A percentile compares a stretch with the other conserved stretches of the same genome.
Evolutionary conservation across 2,113 vertebrate species (phyloP).

Genomic region (Scortum barcoo): DNA sequence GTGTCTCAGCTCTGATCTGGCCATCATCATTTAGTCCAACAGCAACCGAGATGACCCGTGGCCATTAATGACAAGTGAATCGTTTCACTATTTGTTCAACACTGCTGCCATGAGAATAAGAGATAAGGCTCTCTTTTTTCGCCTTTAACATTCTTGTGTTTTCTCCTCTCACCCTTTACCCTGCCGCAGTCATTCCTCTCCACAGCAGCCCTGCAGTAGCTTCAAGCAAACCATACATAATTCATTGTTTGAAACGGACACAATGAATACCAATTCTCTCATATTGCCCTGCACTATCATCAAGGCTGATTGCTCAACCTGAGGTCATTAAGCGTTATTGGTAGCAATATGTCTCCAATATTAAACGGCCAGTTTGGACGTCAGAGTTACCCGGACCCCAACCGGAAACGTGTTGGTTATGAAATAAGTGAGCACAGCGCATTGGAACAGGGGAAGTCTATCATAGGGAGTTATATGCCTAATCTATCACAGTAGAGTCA

Average conservation of each 20-base stretch:
- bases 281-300: constrained; percentile 79
- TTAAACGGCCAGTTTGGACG: constrained; percentile 63
- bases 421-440: constrained; percentile 6
- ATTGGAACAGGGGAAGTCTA: background rate
- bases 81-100: constrained; percentile 37
- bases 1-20: constrained; percentile 11
- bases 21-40: constrained; percentile 14
- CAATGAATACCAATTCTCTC: constrained; percentile 85
- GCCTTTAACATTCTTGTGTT: constrained; percentile 64
- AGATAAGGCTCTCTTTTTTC: constrained; percentile 47
- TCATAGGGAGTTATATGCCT: constrained; percentile 9
- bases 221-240: constrained; percentile 84
- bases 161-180: constrained; percentile 56
- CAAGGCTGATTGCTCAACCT: constrained; percentile 81
- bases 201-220: constrained; percentile 65
- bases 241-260: constrained; percentile 83
- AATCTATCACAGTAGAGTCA: background rate
- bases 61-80: constrained; percentile 15
- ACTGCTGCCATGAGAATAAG: constrained; percentile 16
- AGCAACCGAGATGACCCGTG: constrained; percentile 26
- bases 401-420: constrained; percentile 19
- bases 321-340: constrained; percentile 80
- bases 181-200: constrained; percentile 56
- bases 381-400: constrained; percentile 53
- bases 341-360: constrained; percentile 74